A percentile compares a stretch with the other conserved stretches of the same genome.
These are phyloP conservation scores for Pandemis heparana DNA, from an alignment of 2,888 invertebrate species.

Conservation along the genomic window DNA sequence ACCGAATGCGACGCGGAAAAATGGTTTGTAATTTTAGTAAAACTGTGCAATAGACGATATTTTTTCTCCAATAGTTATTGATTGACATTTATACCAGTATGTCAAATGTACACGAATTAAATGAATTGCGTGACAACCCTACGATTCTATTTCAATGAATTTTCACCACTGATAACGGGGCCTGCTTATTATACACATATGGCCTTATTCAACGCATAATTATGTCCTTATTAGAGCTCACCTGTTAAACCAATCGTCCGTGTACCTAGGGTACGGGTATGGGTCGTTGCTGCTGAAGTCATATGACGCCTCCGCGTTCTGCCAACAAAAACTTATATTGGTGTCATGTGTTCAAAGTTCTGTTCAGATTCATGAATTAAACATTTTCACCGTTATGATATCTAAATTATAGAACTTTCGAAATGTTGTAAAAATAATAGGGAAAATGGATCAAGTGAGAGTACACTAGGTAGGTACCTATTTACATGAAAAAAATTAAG, in stretches of 20 bases:
- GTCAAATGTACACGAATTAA: too few relatives aligned
- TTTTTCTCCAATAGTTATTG: too few relatives aligned
- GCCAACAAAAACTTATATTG: conserved; percentile 54
- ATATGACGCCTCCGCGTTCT: conserved; percentile 99
- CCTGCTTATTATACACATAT: not conserved
- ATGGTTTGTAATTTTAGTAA: too few relatives aligned
- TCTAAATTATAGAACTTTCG: not conserved
- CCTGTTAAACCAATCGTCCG: conserved; percentile 99
- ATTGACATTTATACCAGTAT: too few relatives aligned
- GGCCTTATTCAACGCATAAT: not conserved
- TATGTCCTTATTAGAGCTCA: conserved; percentile 73
- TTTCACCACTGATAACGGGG: too few relatives aligned
- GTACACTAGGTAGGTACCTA: too few relatives aligned
- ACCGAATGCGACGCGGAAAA: too few relatives aligned
- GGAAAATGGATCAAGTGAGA: not conserved
- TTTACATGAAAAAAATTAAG: too few relatives aligned
- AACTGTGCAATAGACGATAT: too few relatives aligned
- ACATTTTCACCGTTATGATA: not conserved
- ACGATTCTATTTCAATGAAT: too few relatives aligned
- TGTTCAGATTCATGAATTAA: not conserved
- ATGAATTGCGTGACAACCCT: too few relatives aligned
- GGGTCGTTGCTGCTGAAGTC: conserved; percentile 99
- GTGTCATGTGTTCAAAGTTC: conserved; percentile 3
- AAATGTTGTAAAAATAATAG: not conserved
- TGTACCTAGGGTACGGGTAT: conserved; percentile 99